Conservation (phyloP, 2,113 vertebrate genomes). For the Ammodytes marinus region DNA sequence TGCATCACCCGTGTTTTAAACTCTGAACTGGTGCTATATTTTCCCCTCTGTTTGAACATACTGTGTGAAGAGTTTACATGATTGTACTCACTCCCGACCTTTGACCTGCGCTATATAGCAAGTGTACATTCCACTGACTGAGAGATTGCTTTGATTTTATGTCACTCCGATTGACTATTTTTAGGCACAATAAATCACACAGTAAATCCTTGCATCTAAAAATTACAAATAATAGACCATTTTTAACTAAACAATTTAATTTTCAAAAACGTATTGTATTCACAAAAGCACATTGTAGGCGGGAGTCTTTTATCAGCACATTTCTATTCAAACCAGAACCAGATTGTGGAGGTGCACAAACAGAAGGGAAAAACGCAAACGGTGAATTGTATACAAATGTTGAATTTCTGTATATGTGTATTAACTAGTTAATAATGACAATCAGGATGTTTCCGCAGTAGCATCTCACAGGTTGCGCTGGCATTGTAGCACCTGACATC, state of each 20-base stretch:
- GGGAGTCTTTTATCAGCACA: conserved; percentile 46
- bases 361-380: conserved; percentile 38
- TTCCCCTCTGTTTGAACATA: conserved; percentile 67
- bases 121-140: conserved; percentile 41
- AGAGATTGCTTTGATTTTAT: conserved; percentile 26
- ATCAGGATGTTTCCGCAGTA: conserved; percentile 74
- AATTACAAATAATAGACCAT: background rate
- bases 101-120: conserved; percentile 21
- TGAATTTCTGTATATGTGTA: conserved; percentile 46
- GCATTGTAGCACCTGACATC: conserved; percentile 46
- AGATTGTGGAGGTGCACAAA: conserved; percentile 23
- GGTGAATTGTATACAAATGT: conserved; percentile 39
- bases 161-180: conserved; percentile 6
- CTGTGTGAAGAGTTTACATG: conserved; percentile 65
- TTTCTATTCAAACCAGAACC: conserved; percentile 32
- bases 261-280: background rate
- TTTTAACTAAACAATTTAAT: background rate
- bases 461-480: conserved; percentile 49
- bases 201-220: background rate
- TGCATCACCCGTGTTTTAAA: conserved; percentile 54
- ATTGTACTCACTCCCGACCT: conserved; percentile 8
- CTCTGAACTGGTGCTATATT: conserved; percentile 82
- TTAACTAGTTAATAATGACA: conserved; percentile 70
- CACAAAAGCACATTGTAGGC: conserved; percentile 45
- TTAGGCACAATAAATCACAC: background rate